Evolutionary conservation across 2,888 invertebrate genomes (phyloP).

Genomic region (Cantharis rustica): DNA sequence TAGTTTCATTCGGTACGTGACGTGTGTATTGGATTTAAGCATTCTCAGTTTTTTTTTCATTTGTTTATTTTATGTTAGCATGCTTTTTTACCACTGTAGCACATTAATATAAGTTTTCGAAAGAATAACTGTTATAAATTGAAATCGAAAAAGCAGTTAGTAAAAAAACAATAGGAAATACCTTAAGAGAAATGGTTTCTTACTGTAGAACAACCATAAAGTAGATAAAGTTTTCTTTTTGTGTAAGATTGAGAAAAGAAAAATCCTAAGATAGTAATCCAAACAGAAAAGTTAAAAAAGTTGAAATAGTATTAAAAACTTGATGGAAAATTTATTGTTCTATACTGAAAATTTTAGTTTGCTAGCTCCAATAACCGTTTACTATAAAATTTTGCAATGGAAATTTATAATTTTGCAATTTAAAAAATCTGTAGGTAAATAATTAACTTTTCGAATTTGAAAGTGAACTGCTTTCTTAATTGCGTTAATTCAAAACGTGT

Average conservation of each 20-base stretch:
- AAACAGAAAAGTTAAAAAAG: constrained; percentile 3
- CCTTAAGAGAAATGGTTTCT: constrained; percentile 1
- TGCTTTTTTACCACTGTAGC: not conserved
- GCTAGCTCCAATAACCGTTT: not conserved
- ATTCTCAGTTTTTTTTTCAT: not conserved
- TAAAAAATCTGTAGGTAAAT: not conserved
- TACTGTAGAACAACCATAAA: not conserved
- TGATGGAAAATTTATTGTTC: not conserved
- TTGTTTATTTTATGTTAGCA: not conserved
- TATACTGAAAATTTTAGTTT: not conserved
- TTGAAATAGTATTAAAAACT: not conserved
- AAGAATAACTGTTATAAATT: not conserved
- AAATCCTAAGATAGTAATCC: constrained; percentile 1
- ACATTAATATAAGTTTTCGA: not conserved
- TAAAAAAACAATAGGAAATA: not conserved
- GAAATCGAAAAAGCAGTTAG: not conserved
- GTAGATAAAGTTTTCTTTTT: constrained; percentile 4
- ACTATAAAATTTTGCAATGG: not conserved
- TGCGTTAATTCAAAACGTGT: not conserved
- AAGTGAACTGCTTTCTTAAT: not conserved
- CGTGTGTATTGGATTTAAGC: not conserved
- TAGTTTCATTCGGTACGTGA: constrained; percentile 1
- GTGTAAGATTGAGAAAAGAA: not conserved
- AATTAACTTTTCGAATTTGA: not conserved
- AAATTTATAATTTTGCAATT: not conserved